These are phyloP conservation scores for Gymnoscopelus microlampas DNA, from an alignment of 2,797 vertebrate species.

Conservation along the genomic window DNA sequence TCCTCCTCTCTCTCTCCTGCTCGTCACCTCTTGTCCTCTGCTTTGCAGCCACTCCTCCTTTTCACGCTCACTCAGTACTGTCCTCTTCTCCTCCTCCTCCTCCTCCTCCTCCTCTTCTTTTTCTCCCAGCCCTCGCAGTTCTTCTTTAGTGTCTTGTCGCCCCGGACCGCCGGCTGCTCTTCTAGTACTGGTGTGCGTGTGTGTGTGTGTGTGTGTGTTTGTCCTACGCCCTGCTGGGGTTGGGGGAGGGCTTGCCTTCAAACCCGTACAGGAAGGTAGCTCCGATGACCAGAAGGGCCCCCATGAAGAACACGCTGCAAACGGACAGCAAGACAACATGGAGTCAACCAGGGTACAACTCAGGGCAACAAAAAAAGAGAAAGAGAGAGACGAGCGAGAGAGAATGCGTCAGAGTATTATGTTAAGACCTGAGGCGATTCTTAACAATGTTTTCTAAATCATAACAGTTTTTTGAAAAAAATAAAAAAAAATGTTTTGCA, in stretches of 20 bases:
- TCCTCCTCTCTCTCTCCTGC: slow-evolving; percentile 4
- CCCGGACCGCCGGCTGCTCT: not conserved
- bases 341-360: slow-evolving; percentile 4
- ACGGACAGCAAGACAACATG: slow-evolving; percentile 38
- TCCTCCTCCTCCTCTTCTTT: slow-evolving; percentile 29
- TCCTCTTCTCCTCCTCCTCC: slow-evolving; percentile 25
- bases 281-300: slow-evolving; percentile 91
- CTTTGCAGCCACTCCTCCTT: slow-evolving; percentile 6
- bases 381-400: not conserved
- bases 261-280: slow-evolving; percentile 98
- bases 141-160: too few species aligned
- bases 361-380: slow-evolving; percentile 33
- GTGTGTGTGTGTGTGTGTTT: slow-evolving; percentile 29
- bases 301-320: slow-evolving; percentile 93
- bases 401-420: not conserved
- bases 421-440: too few species aligned
- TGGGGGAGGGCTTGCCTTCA: slow-evolving; percentile 88
- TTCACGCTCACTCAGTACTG: slow-evolving; percentile 19
- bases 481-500: too few species aligned
- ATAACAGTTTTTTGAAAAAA: too few species aligned
- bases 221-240: slow-evolving; percentile 90
- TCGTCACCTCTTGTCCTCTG: slow-evolving; percentile 3
- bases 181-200: slow-evolving; percentile 25
- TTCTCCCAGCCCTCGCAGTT: slow-evolving; percentile 1
- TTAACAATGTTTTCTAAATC: too few species aligned